A percentile compares a stretch with the other conserved stretches of the same genome.
phyloP scores from a whole-genome alignment of 2,888 invertebrate species.

The Rhagophthalmus giganteus region DNA sequence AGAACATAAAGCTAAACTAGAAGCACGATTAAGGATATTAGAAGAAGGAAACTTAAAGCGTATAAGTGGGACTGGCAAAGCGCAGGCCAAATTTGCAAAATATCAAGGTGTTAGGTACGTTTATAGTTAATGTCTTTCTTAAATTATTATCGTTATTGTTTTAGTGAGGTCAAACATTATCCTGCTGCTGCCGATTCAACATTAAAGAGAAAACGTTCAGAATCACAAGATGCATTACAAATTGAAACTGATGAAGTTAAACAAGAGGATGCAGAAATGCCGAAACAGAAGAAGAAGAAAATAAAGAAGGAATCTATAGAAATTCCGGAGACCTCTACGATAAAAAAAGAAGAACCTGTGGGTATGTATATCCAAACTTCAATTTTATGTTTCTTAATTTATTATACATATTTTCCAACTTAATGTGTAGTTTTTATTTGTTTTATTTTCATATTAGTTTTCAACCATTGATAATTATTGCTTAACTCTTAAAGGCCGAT shows the following conservation, averaged over 20 bases:
- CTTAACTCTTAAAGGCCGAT: too few relatives aligned
- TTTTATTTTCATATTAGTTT: too few relatives aligned
- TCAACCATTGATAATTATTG: too few relatives aligned
- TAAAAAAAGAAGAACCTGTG: neutral
- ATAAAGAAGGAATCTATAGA: conserved; percentile 42
- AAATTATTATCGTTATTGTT: neutral
- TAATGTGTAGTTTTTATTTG: too few relatives aligned
- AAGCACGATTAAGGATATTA: conserved; percentile 74
- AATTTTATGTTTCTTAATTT: too few relatives aligned
- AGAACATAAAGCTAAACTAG: conserved; percentile 87
- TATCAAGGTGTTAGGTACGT: conserved; percentile 78
- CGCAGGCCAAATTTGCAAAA: conserved; percentile 88
- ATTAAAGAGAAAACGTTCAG: conserved; percentile 62
- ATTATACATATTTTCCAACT: too few relatives aligned
- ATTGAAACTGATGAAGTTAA: conserved; percentile 39
- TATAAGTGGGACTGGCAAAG: conserved; percentile 87
- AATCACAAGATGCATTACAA: conserved; percentile 44
- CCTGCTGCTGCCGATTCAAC: conserved; percentile 81
- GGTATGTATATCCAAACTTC: too few relatives aligned
- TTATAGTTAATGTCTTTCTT: neutral
- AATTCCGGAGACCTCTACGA: too few relatives aligned
- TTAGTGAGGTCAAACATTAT: conserved; percentile 80
- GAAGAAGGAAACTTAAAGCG: conserved; percentile 83
- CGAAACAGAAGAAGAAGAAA: conserved; percentile 49
- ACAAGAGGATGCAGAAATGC: conserved; percentile 38